Conservation (phyloP, 2,113 vertebrate species). For the Lasiurus borealis region DNA sequence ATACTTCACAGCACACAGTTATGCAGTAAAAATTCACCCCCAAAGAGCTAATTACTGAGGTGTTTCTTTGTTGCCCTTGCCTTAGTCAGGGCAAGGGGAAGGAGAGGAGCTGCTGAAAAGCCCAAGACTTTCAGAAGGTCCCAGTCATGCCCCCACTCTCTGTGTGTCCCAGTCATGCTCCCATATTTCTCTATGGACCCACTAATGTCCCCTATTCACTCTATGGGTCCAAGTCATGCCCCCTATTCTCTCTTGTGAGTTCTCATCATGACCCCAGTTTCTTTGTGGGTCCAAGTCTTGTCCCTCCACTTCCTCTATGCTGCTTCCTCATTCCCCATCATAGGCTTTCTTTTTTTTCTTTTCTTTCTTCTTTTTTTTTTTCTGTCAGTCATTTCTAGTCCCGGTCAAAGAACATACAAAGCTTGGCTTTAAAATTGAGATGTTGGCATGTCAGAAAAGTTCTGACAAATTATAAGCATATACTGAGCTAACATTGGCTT, state of each 20-base stretch:
- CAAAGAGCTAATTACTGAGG: background rate
- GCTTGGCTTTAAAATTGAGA: background rate
- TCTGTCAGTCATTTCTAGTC: background rate
- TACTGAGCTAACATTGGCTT: background rate
- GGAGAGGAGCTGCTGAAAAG: background rate
- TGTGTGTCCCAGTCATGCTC: too few species aligned
- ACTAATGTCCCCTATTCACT: background rate
- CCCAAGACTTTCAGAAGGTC: background rate
- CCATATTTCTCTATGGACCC: too few species aligned
- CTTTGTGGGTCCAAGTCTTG: too few species aligned
- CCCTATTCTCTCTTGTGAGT: background rate
- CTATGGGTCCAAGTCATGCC: background rate
- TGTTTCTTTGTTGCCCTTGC: background rate
- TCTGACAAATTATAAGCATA: background rate
- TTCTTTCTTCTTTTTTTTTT: background rate
- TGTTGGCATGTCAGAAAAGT: background rate
- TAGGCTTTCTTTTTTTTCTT: background rate
- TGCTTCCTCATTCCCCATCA: background rate
- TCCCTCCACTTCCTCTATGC: background rate
- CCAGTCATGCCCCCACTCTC: background rate
- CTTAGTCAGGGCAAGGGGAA: background rate
- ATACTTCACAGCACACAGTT: background rate
- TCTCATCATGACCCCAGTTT: rapidly evolving
- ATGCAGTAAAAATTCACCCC: background rate
- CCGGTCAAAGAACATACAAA: background rate